These are phyloP conservation scores for Solea senegalensis DNA, from an alignment of 2,113 vertebrate species.

Conservation along the genomic window DNA sequence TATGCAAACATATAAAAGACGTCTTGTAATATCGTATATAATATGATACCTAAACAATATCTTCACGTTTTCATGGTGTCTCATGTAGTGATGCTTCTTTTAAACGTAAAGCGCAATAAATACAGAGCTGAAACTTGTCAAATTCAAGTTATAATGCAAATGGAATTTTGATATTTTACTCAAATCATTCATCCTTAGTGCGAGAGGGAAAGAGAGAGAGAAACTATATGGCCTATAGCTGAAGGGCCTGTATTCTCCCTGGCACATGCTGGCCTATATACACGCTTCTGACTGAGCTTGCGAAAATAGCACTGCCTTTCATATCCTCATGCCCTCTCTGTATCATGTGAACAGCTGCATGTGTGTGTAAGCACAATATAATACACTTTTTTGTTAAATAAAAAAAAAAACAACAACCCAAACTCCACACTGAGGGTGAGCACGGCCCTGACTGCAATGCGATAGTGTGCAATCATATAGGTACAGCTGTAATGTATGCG, in stretches of 20 bases:
- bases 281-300: slow-evolving; percentile 39
- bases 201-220: slow-evolving; percentile 9
- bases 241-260: slow-evolving; percentile 38
- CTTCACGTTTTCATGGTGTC: no score
- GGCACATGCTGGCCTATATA: slow-evolving; percentile 69
- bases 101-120: not conserved
- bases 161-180: no score
- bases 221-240: slow-evolving; percentile 49
- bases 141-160: no score
- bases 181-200: no score
- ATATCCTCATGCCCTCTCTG: slow-evolving; percentile 13
- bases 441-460: slow-evolving; percentile 46
- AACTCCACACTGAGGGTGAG: slow-evolving; percentile 6
- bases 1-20: no score
- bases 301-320: slow-evolving; percentile 29
- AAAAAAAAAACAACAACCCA: not conserved
- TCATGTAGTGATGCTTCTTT: no score
- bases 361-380: slow-evolving; percentile 31
- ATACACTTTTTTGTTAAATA: slow-evolving; percentile 3
- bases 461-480: slow-evolving; percentile 74
- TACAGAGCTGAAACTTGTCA: no score
- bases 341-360: slow-evolving; percentile 9
- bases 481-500: slow-evolving; percentile 72
- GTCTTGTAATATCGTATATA: no score
- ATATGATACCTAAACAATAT: no score